These are phyloP conservation scores for Heliocidaris erythrogramma DNA, from an alignment of 35 echinoderm and acorn worm species.

Conservation along the genomic window DNA sequence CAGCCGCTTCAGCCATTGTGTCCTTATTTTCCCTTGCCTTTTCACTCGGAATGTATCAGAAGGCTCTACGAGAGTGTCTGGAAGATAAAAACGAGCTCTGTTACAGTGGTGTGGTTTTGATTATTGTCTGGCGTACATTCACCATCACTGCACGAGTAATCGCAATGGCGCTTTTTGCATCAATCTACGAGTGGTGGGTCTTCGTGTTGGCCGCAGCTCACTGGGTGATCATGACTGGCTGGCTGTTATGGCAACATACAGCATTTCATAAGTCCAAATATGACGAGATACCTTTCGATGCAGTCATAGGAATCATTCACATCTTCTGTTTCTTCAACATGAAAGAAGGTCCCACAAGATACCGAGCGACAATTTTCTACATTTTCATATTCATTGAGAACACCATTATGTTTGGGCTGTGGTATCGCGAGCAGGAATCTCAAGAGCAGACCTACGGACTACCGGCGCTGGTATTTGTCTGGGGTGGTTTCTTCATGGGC, in stretches of 20 bases:
- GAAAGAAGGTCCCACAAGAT: slow-evolving; percentile 87
- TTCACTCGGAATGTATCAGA: slow-evolving; percentile 90
- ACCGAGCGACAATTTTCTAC: slow-evolving; percentile 68
- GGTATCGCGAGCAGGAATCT: slow-evolving; percentile 71
- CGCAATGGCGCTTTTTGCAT: slow-evolving; percentile 74
- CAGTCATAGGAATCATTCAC: slow-evolving; percentile 85
- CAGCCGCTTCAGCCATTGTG: slow-evolving; percentile 77
- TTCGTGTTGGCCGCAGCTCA: slow-evolving; percentile 73
- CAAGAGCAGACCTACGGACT: slow-evolving; percentile 53
- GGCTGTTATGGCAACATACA: slow-evolving; percentile 78
- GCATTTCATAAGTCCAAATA: slow-evolving; percentile 74
- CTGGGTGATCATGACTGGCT: slow-evolving; percentile 82
- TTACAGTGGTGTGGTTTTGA: slow-evolving; percentile 64
- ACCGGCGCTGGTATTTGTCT: slow-evolving; percentile 79
- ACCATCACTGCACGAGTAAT: slow-evolving; percentile 88
- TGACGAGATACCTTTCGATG: slow-evolving; percentile 88
- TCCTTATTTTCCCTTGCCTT: slow-evolving; percentile 81
- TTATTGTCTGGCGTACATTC: slow-evolving; percentile 81
- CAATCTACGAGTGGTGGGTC: slow-evolving; percentile 75
- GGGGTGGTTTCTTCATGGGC: slow-evolving; percentile 91
- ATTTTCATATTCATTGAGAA: slow-evolving; percentile 81
- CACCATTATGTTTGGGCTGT: slow-evolving; percentile 78
- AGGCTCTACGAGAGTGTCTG: slow-evolving; percentile 85
- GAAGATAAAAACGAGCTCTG: slow-evolving; percentile 69
- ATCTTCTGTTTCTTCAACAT: slow-evolving; percentile 99